Conservation (phyloP, 1,140 invertebrate species). For the Myzus persicae region DNA sequence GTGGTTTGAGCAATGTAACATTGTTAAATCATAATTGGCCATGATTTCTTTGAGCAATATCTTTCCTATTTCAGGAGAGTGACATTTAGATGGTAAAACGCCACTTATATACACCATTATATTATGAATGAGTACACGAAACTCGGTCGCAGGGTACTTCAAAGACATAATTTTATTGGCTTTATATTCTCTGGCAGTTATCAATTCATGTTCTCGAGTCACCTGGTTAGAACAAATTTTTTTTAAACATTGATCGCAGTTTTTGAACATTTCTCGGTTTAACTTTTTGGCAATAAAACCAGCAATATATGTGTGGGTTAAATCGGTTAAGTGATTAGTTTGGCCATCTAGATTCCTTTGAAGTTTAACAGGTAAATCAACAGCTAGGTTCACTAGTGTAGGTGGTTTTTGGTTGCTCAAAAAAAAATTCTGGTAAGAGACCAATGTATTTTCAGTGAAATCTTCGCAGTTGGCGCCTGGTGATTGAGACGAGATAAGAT, state of each 20-base stretch:
- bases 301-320: not conserved
- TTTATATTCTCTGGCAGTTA: too few species aligned
- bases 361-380: not conserved
- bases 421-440: not conserved
- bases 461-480: not conserved
- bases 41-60: too few species aligned
- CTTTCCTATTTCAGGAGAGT: not conserved
- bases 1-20: too few species aligned
- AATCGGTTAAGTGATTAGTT: not conserved
- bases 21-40: too few species aligned
- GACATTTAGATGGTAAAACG: not conserved
- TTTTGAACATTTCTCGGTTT: not conserved
- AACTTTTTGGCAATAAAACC: not conserved
- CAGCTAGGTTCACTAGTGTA: not conserved
- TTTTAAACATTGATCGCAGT: not conserved
- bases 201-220: not conserved
- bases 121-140: not conserved
- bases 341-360: not conserved
- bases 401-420: not conserved
- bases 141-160: not conserved
- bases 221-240: not conserved
- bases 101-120: not conserved
- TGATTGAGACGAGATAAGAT: not conserved
- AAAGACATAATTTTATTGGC: too few species aligned
- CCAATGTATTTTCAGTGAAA: not conserved